These are phyloP conservation scores for Mormyrops boulengeri DNA, from an alignment of 2,797 vertebrate genomes.

Conservation along the genomic window DNA sequence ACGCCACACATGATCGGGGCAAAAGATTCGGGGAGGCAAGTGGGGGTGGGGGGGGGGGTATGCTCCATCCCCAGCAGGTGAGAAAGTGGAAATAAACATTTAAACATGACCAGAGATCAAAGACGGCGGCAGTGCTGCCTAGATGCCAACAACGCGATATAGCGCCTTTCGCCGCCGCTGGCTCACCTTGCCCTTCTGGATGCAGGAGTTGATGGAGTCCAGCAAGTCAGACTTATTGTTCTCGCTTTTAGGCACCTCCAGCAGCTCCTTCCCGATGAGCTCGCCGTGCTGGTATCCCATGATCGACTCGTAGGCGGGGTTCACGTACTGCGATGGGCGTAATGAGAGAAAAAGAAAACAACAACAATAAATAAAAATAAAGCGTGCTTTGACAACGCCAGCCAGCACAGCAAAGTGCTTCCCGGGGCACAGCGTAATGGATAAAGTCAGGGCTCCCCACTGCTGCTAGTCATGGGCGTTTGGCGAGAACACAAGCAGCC, in stretches of 20 bases:
- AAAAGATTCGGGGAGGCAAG: neutral
- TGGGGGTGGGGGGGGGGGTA: neutral
- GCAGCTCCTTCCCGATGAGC: conserved; percentile 87
- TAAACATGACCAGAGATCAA: neutral
- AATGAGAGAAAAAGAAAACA: neutral
- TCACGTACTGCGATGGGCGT: conserved; percentile 75
- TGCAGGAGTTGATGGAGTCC: conserved; percentile 89
- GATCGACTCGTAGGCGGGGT: conserved; percentile 87
- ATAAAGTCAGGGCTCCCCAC: conserved; percentile 12
- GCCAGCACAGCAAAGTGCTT: neutral
- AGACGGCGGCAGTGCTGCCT: neutral
- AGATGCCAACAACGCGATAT: neutral
- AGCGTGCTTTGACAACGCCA: neutral
- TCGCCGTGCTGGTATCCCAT: conserved; percentile 94
- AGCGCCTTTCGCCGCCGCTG: neutral
- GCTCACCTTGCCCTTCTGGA: conserved; percentile 91
- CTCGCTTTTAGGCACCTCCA: conserved; percentile 93
- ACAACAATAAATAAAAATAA: neutral
- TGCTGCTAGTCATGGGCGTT: conserved; percentile 19
- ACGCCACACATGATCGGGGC: neutral
- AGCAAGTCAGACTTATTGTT: conserved; percentile 93
- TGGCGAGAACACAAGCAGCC: conserved; percentile 20
- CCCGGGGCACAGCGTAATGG: conserved; percentile 13
- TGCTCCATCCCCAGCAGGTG: neutral
- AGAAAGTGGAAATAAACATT: neutral